phyloP scores from a whole-genome alignment of 1,140 invertebrate genomes.

The Sycophila sp. region DNA sequence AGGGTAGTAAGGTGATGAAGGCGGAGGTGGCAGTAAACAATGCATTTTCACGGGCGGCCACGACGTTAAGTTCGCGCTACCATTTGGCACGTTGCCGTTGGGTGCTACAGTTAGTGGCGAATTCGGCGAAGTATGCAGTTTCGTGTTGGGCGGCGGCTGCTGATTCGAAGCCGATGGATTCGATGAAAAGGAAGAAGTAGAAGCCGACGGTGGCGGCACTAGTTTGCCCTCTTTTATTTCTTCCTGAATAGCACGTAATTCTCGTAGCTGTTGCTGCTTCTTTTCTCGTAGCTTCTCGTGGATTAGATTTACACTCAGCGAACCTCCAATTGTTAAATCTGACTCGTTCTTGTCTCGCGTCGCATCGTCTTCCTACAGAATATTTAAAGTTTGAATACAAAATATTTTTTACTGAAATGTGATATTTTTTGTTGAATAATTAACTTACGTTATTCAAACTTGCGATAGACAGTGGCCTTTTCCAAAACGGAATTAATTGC shows the following conservation, averaged over 20 bases:
- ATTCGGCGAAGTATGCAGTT: constrained; percentile 63
- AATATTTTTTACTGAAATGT: not conserved
- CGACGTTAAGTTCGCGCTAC: constrained; percentile 46
- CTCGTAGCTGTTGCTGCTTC: constrained; percentile 86
- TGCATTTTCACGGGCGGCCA: constrained; percentile 66
- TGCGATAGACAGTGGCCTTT: constrained; percentile 73
- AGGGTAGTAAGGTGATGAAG: constrained; percentile 55
- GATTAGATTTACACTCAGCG: constrained; percentile 78
- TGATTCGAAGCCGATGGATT: constrained; percentile 60
- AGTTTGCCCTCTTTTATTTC: constrained; percentile 87
- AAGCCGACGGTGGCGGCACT: constrained; percentile 66
- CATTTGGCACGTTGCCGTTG: constrained; percentile 41
- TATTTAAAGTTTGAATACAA: not conserved
- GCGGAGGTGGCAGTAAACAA: constrained; percentile 55
- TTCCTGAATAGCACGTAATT: constrained; percentile 84
- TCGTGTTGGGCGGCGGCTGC: constrained; percentile 67
- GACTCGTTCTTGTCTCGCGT: constrained; percentile 67
- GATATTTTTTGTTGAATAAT: constrained; percentile 1
- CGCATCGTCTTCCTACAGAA: constrained; percentile 68
- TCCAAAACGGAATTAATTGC: constrained; percentile 80
- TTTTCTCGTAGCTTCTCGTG: constrained; percentile 89
- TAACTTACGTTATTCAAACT: constrained; percentile 58
- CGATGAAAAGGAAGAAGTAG: constrained; percentile 56
- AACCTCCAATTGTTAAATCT: constrained; percentile 78
- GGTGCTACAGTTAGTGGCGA: constrained; percentile 53